phyloP scores from a whole-genome alignment of 92 coral and sea anemone species.

The Phymanthus crucifer region DNA sequence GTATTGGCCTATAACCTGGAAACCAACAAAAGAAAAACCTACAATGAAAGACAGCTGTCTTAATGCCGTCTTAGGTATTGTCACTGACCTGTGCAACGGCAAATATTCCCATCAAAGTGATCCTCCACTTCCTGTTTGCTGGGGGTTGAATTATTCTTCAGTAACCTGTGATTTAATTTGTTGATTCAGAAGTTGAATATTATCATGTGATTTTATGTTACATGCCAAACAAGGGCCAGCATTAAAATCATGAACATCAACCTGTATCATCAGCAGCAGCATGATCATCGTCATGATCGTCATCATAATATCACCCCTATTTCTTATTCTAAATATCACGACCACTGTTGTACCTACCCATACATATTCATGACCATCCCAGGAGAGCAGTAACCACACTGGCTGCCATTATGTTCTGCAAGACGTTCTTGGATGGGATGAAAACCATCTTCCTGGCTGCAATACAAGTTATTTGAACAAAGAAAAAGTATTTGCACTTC shows the following conservation, averaged over 20 bases:
- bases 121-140: slow-evolving; percentile 83
- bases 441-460: slow-evolving; percentile 76
- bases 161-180: slow-evolving; percentile 41
- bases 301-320: neutral
- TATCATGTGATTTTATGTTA: too few relatives aligned
- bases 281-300: neutral
- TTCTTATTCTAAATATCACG: neutral
- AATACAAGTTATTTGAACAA: neutral
- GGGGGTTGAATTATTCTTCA: slow-evolving; percentile 63
- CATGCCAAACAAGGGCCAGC: too few relatives aligned
- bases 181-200: neutral
- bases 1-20: slow-evolving; percentile 89
- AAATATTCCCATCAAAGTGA: slow-evolving; percentile 88
- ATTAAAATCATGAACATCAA: neutral
- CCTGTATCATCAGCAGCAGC: neutral
- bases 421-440: slow-evolving; percentile 91
- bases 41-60: neutral
- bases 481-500: too few relatives aligned
- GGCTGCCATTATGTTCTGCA: slow-evolving; percentile 92
- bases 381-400: slow-evolving; percentile 94
- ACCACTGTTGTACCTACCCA: slow-evolving; percentile 53
- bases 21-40: neutral
- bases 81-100: slow-evolving; percentile 87
- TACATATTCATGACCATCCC: slow-evolving; percentile 97
- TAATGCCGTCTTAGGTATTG: neutral